phyloP scores from a whole-genome alignment of 2,888 invertebrate genomes.

The Agrilus mali region DNA sequence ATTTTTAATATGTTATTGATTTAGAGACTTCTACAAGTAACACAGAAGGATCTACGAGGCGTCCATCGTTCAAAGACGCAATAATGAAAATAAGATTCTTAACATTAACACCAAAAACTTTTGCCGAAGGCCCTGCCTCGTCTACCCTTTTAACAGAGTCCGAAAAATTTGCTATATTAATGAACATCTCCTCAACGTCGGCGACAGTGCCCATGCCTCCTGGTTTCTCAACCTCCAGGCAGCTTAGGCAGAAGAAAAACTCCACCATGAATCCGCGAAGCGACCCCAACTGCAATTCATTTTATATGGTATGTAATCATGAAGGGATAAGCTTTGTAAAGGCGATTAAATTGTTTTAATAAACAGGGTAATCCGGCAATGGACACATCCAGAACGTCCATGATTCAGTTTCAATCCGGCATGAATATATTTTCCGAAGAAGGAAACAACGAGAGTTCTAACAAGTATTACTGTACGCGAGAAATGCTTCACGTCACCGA shows the following conservation, averaged over 20 bases:
- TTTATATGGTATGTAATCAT: slow-evolving; percentile 1
- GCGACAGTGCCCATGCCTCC: slow-evolving; percentile 59
- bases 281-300: neutral
- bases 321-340: slow-evolving; percentile 2
- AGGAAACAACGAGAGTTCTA: slow-evolving; percentile 19
- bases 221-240: slow-evolving; percentile 48
- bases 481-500: slow-evolving; percentile 55
- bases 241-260: slow-evolving; percentile 4
- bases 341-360: slow-evolving; percentile 6
- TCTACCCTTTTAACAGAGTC: slow-evolving; percentile 61
- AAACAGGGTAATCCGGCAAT: slow-evolving; percentile 22
- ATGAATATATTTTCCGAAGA: slow-evolving; percentile 14
- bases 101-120: slow-evolving; percentile 66
- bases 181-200: slow-evolving; percentile 66
- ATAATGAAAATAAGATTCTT: slow-evolving; percentile 69
- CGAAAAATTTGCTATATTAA: slow-evolving; percentile 68
- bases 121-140: slow-evolving; percentile 69
- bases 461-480: slow-evolving; percentile 57
- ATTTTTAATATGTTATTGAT: too few relatives aligned
- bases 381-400: slow-evolving; percentile 29
- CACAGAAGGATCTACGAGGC: slow-evolving; percentile 15
- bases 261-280: neutral
- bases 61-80: slow-evolving; percentile 45
- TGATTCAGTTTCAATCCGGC: slow-evolving; percentile 23
- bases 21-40: too few relatives aligned